These are phyloP conservation scores for Heliconius eleuchia DNA, from an alignment of 1,140 invertebrate species.

Conservation along the genomic window DNA sequence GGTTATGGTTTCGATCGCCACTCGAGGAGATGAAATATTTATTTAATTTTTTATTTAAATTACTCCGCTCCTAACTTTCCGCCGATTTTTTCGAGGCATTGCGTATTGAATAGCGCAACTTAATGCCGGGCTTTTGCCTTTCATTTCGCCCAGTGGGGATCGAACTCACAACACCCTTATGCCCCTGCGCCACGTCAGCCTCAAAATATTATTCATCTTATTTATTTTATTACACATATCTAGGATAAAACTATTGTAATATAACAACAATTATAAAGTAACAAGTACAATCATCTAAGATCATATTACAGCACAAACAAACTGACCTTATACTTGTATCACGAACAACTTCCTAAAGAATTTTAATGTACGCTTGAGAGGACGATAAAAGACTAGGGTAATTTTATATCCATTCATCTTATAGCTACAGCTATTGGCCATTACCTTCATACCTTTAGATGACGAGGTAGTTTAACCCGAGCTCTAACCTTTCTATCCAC, in stretches of 20 bases:
- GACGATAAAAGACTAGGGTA: constrained; percentile 10
- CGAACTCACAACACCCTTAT: too few species aligned
- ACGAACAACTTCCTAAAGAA: not conserved
- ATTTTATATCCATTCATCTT: constrained; percentile 21
- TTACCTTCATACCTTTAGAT: constrained; percentile 18
- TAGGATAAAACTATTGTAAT: not conserved
- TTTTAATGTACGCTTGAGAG: constrained; percentile 18
- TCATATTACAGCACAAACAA: not conserved
- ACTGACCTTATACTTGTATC: constrained; percentile 1
- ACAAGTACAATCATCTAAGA: not conserved
- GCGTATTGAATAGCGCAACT: too few species aligned
- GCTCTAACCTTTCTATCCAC: not conserved
- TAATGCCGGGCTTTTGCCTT: too few species aligned
- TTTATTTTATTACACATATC: too few species aligned
- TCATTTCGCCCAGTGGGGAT: too few species aligned
- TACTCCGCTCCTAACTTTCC: too few species aligned
- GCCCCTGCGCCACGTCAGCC: too few species aligned
- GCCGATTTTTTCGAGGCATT: too few species aligned
- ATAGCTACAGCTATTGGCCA: constrained; percentile 11
- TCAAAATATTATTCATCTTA: too few species aligned
- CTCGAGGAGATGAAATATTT: too few species aligned
- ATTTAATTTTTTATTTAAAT: too few species aligned
- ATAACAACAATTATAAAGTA: not conserved
- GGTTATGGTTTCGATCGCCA: too few species aligned
- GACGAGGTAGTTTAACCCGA: constrained; percentile 18